Percentiles rank a stretch among this genome's conserved stretches.
Conservation (phyloP, 2,113 vertebrate genomes). For the Tragelaphus strepsiceros region DNA sequence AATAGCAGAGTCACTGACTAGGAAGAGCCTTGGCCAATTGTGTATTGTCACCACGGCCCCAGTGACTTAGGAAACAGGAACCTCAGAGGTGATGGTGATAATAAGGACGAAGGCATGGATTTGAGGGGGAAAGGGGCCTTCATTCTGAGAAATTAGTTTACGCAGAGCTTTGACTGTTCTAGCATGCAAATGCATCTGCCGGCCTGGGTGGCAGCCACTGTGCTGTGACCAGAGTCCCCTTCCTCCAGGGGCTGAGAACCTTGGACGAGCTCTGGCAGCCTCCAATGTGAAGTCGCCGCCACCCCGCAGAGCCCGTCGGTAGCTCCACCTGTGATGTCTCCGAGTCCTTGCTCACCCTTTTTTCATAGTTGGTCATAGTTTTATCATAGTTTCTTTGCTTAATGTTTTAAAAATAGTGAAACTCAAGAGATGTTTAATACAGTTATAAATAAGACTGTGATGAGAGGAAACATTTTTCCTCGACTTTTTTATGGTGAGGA, state of each 20-base stretch:
- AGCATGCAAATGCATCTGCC: not conserved
- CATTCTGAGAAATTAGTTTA: not conserved
- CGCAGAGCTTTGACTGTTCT: not conserved
- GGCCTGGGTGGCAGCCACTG: not conserved
- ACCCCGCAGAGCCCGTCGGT: not conserved
- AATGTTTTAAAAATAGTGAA: not conserved
- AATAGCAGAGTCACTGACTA: not conserved
- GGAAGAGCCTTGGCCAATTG: not conserved
- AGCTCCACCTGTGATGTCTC: not conserved
- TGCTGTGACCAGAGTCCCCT: not conserved
- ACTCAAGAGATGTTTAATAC: not conserved
- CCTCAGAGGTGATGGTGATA: not conserved
- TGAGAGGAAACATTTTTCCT: not conserved
- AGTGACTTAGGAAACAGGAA: not conserved
- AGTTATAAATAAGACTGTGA: not conserved
- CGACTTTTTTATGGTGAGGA: not conserved
- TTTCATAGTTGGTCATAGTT: not conserved
- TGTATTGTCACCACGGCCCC: not conserved
- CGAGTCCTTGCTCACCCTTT: not conserved
- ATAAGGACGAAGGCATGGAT: not conserved
- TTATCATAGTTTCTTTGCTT: not conserved
- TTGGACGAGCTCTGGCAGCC: not conserved
- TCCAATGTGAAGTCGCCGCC: not conserved
- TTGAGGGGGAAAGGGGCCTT: not conserved
- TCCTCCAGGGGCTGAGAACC: not conserved